These are phyloP conservation scores for Aleiodes leptofemur DNA, from an alignment of 2,888 invertebrate species.

Conservation along the genomic window DNA sequence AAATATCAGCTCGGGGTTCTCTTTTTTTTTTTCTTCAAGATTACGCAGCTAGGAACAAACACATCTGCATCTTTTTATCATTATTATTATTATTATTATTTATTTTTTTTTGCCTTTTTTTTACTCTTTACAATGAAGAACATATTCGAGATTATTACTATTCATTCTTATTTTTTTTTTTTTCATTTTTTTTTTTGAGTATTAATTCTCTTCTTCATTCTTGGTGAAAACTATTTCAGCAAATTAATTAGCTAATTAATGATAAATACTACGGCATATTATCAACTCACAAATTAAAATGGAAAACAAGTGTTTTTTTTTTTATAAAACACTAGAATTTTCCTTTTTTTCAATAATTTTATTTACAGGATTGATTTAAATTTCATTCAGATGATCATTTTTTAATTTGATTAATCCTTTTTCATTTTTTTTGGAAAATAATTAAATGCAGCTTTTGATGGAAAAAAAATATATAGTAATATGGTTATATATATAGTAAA, in stretches of 20 bases:
- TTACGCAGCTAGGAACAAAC: conserved; percentile 63
- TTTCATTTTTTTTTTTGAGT: conserved; percentile 27
- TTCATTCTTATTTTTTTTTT: conserved; percentile 46
- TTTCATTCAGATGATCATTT: background rate
- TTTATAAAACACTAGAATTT: background rate
- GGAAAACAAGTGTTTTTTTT: background rate
- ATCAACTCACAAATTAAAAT: background rate
- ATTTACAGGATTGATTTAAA: conserved; percentile 10
- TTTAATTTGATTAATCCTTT: conserved; percentile 12
- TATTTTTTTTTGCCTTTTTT: conserved; percentile 20
- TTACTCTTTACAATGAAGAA: conserved; percentile 56
- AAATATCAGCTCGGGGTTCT: conserved; percentile 48
- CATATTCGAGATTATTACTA: conserved; percentile 54
- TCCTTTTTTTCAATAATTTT: background rate
- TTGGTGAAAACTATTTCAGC: conserved; percentile 23
- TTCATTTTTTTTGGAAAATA: conserved; percentile 27
- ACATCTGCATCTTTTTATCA: conserved; percentile 52
- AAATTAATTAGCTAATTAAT: background rate
- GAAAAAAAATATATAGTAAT: no score
- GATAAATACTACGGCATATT: background rate
- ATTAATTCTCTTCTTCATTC: conserved; percentile 37
- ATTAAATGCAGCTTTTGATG: background rate
- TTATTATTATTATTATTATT: no score
- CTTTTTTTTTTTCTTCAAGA: conserved; percentile 45
- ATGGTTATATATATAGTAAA: no score